These are phyloP conservation scores for Rhinophrynus dorsalis DNA, from an alignment of 2,797 vertebrate genomes.

Conservation along the genomic window DNA sequence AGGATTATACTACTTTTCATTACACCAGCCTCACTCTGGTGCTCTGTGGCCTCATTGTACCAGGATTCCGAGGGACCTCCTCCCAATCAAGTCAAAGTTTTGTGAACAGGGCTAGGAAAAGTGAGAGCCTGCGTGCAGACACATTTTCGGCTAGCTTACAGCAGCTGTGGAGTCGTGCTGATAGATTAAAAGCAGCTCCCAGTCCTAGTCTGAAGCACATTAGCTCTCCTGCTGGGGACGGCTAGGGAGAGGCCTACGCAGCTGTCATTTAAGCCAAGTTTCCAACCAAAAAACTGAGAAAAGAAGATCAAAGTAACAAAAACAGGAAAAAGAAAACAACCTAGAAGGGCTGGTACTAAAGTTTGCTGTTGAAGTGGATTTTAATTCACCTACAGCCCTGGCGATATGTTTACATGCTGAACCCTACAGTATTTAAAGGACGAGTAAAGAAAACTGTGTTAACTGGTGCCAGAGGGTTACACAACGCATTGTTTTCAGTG, in stretches of 20 bases:
- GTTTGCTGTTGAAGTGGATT: conserved; percentile 12
- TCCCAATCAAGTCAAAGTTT: conserved; percentile 28
- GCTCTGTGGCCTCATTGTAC: no score
- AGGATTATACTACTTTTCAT: no score
- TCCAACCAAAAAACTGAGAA: conserved; percentile 75
- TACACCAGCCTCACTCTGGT: no score
- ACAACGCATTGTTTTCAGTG: no score
- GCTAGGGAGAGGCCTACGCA: conserved; percentile 82
- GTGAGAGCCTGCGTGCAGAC: conserved; percentile 72
- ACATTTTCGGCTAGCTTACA: conserved; percentile 84
- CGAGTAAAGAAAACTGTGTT: no score
- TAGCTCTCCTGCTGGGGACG: conserved; percentile 78
- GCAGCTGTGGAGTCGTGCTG: conserved; percentile 92
- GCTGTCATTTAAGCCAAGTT: conserved; percentile 87
- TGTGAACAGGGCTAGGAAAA: conserved; percentile 72
- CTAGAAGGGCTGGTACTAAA: conserved; percentile 56
- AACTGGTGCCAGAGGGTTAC: no score
- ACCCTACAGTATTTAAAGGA: no score
- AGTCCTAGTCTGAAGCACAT: conserved; percentile 90
- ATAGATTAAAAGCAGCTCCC: conserved; percentile 95
- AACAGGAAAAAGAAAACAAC: conserved; percentile 64
- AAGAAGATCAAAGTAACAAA: conserved; percentile 68
- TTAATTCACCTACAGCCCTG: conserved; percentile 5
- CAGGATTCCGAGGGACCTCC: background rate
- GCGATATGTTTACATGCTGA: no score